Evolutionary conservation across 1,140 invertebrate species (phyloP).

Genomic region (fruit fly (Drosophila melanogaster)): Release_6_plus_ISO1_MT NT_033777.3:31511501-31512000

Average conservation of each 20-base stretch:
- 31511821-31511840: slow-evolving; percentile 25
- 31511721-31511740: slow-evolving; percentile 73
- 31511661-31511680: slow-evolving; percentile 15
- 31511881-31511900: slow-evolving; percentile 34
- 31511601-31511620: slow-evolving; percentile 72
- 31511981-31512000: slow-evolving; percentile 77
- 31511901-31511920: slow-evolving; percentile 19
- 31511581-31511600: slow-evolving; percentile 66
- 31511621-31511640: slow-evolving; percentile 64
- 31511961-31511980: slow-evolving; percentile 79
- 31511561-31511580: slow-evolving; percentile 50
- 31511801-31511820: slow-evolving; percentile 19
- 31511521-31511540: slow-evolving; percentile 50
- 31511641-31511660: slow-evolving; percentile 43
- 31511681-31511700: slow-evolving; percentile 61
- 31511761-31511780: slow-evolving; percentile 61
- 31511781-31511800: slow-evolving; percentile 68
- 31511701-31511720: slow-evolving; percentile 76
- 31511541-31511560: slow-evolving; percentile 47
- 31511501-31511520: slow-evolving; percentile 46
- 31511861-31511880: slow-evolving; percentile 28
- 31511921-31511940: slow-evolving; percentile 31
- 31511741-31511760: slow-evolving; percentile 79
- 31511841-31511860: slow-evolving; percentile 4
- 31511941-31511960: slow-evolving; percentile 29